A percentile compares a stretch with the other conserved stretches of the same genome.
Evolutionary conservation across 2,888 invertebrate species (phyloP).

Genomic region (Mythimna impura): DNA sequence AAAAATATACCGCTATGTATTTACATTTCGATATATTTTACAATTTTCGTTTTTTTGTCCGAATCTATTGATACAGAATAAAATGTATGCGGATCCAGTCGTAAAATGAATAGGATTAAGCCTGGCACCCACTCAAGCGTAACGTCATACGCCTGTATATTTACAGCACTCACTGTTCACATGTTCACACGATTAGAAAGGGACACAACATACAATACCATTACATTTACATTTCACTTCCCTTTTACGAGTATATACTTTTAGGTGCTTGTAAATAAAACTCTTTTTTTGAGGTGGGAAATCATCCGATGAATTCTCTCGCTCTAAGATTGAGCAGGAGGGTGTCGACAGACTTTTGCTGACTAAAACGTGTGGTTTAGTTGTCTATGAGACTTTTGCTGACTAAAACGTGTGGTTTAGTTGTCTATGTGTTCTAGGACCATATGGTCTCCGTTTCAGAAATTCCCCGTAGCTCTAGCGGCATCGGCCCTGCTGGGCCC

Average conservation of each 20-base stretch:
- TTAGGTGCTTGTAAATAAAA: slow-evolving; percentile 5
- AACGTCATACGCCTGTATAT: slow-evolving; percentile 22
- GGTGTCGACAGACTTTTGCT: too few relatives aligned
- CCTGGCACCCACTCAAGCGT: slow-evolving; percentile 42
- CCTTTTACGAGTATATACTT: slow-evolving; percentile 13
- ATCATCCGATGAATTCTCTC: too few relatives aligned
- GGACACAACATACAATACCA: slow-evolving; percentile 24
- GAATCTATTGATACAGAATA: slow-evolving; percentile 16
- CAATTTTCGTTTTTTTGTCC: neutral
- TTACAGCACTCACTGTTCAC: slow-evolving; percentile 24
- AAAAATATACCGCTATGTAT: too few relatives aligned
- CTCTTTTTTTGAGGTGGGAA: too few relatives aligned
- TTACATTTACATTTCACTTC: neutral
- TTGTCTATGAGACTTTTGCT: too few relatives aligned
- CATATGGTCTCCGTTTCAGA: too few relatives aligned
- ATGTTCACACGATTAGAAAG: slow-evolving; percentile 25
- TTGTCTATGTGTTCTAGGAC: too few relatives aligned
- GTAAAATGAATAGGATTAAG: slow-evolving; percentile 46
- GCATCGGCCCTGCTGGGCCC: too few relatives aligned
- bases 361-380: too few relatives aligned
- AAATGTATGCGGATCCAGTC: slow-evolving; percentile 17
- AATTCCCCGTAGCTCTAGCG: too few relatives aligned
- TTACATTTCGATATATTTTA: neutral
- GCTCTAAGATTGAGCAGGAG: too few relatives aligned
- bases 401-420: too few relatives aligned